phyloP scores from a whole-genome alignment of 2,113 vertebrate genomes.

The Crypturellus undulatus region DNA sequence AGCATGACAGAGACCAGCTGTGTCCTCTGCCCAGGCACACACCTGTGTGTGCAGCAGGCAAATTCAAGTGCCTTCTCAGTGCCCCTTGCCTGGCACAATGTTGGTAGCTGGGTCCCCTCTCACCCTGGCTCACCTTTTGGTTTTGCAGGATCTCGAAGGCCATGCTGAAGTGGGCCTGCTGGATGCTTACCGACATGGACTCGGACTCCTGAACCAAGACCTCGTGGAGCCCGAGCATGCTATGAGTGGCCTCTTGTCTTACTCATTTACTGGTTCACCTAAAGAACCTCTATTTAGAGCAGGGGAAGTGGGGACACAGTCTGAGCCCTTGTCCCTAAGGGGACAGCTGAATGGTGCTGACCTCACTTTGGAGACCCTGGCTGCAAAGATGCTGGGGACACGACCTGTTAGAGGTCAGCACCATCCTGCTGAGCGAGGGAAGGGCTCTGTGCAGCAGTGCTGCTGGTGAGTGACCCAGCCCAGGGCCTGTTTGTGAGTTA shows the following conservation, averaged over 20 bases:
- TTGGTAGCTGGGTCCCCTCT: background rate
- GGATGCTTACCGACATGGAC: background rate
- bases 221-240: background rate
- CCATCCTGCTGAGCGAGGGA: background rate
- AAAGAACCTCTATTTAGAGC: background rate
- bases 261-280: fast-evolving
- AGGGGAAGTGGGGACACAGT: no score
- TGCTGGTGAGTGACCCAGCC: no score
- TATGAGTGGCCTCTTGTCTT: background rate
- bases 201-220: background rate
- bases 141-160: conserved; percentile 46
- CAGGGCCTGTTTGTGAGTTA: background rate
- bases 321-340: background rate
- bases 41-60: background rate
- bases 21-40: background rate
- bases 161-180: conserved; percentile 61
- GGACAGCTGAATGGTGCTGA: background rate
- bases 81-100: no score
- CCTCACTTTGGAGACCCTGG: background rate
- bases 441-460: background rate
- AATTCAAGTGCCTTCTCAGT: background rate
- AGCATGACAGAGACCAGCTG: background rate
- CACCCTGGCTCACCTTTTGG: background rate
- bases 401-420: background rate
- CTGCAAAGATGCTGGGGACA: background rate